Conservation (phyloP, 2,113 vertebrate genomes). For the Psittacula cyanocephala region DNA sequence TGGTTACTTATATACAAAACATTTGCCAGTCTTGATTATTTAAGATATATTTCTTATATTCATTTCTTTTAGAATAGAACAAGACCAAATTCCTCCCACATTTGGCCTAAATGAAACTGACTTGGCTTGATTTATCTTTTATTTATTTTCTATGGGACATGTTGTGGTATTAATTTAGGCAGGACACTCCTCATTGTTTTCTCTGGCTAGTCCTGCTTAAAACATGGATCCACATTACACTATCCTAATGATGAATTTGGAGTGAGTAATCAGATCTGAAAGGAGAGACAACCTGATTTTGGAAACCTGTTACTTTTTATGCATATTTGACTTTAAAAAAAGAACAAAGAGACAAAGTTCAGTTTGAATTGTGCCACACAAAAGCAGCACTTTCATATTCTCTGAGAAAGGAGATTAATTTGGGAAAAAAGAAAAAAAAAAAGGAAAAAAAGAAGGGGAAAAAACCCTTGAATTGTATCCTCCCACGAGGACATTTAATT, state of each 20-base stretch:
- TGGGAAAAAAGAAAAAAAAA: accelerated
- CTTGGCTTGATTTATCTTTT: slow-evolving; percentile 8
- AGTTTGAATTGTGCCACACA: background rate
- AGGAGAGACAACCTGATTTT: background rate
- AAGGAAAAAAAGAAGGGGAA: background rate
- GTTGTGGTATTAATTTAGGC: slow-evolving; percentile 34
- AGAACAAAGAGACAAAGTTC: background rate
- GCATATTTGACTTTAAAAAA: background rate
- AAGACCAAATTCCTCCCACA: slow-evolving; percentile 5
- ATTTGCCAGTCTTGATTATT: background rate
- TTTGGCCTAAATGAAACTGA: slow-evolving; percentile 5
- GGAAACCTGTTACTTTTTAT: background rate
- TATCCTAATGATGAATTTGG: background rate
- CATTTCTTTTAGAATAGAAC: background rate
- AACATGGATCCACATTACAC: background rate
- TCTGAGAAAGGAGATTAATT: background rate
- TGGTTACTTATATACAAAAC: background rate
- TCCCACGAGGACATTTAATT: slow-evolving; percentile 58
- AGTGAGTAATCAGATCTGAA: background rate
- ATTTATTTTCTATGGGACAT: slow-evolving; percentile 6
- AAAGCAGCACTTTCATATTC: background rate
- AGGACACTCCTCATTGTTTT: slow-evolving; percentile 3
- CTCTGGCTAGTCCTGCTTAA: background rate
- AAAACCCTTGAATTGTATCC: background rate
- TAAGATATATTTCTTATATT: background rate